Conservation (phyloP, 2,888 invertebrate genomes). For the Orchesellides sinensis region DNA sequence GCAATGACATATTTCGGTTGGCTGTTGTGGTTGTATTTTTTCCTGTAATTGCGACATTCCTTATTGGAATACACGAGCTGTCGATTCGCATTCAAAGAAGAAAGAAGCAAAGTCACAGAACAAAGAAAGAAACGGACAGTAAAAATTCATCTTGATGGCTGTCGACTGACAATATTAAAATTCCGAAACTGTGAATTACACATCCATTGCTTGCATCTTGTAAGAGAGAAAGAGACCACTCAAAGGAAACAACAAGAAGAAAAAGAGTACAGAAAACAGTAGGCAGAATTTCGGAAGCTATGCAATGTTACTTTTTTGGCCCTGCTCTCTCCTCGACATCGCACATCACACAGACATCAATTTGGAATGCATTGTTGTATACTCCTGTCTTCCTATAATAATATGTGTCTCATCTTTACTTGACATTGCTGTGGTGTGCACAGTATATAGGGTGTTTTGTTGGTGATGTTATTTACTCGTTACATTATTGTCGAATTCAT, state of each 20-base stretch:
- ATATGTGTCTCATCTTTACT: slow-evolving; percentile 70
- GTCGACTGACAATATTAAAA: slow-evolving; percentile 70
- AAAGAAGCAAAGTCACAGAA: neutral
- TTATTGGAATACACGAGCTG: slow-evolving; percentile 38
- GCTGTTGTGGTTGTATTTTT: neutral
- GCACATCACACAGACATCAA: slow-evolving; percentile 68
- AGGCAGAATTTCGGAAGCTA: slow-evolving; percentile 21
- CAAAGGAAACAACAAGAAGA: slow-evolving; percentile 30
- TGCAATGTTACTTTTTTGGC: slow-evolving; percentile 35
- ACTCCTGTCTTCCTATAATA: slow-evolving; percentile 61
- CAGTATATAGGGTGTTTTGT: neutral
- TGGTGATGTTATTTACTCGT: slow-evolving; percentile 4
- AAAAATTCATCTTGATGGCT: slow-evolving; percentile 68
- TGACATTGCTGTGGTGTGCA: slow-evolving; percentile 63
- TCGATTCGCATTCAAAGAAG: slow-evolving; percentile 7
- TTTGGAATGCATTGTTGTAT: slow-evolving; percentile 73
- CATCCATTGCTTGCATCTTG: slow-evolving; percentile 63
- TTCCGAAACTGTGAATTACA: slow-evolving; percentile 71
- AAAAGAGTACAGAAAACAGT: slow-evolving; percentile 37
- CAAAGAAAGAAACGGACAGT: slow-evolving; percentile 57
- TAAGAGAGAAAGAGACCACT: slow-evolving; percentile 46
- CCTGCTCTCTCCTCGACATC: slow-evolving; percentile 7
- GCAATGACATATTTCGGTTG: neutral
- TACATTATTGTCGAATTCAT: slow-evolving; percentile 30
- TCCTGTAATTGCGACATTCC: slow-evolving; percentile 27